Conservation (phyloP, 2,113 vertebrate genomes). For the Raphicerus campestris region DNA sequence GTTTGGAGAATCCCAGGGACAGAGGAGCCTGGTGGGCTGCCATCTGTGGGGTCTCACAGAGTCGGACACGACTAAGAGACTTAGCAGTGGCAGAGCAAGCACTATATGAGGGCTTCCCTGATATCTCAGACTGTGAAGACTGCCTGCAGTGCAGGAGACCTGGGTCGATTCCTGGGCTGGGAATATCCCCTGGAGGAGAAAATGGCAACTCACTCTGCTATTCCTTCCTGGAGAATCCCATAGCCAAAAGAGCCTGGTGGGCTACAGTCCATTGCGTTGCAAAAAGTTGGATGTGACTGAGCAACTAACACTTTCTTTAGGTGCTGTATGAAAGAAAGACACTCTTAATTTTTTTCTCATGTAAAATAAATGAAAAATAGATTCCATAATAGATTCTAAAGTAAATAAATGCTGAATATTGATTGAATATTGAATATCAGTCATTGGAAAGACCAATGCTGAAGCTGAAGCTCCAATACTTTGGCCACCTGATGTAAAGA, state of each 20-base stretch:
- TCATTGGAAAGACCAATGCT: neutral
- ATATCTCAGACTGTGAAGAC: neutral
- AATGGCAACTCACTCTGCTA: neutral
- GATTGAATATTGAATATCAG: neutral
- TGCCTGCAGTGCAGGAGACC: neutral
- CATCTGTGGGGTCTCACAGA: neutral
- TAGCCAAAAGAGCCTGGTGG: neutral
- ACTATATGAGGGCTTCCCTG: neutral
- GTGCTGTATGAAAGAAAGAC: neutral
- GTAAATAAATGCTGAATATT: neutral
- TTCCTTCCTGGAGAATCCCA: neutral
- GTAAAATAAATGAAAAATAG: neutral
- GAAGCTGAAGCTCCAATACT: neutral
- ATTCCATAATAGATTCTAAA: neutral
- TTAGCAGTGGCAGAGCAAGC: neutral
- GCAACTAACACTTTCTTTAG: neutral
- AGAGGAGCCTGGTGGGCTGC: neutral
- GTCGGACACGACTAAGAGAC: neutral
- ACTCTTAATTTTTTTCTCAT: neutral
- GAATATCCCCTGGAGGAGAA: neutral
- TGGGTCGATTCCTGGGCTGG: neutral
- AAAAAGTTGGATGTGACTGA: neutral
- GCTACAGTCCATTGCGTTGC: neutral
- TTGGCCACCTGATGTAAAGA: neutral
- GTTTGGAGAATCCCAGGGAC: neutral